Evolutionary conservation across 2,797 vertebrate species (phyloP).

Genomic region (Distichodus sexfasciatus): DNA sequence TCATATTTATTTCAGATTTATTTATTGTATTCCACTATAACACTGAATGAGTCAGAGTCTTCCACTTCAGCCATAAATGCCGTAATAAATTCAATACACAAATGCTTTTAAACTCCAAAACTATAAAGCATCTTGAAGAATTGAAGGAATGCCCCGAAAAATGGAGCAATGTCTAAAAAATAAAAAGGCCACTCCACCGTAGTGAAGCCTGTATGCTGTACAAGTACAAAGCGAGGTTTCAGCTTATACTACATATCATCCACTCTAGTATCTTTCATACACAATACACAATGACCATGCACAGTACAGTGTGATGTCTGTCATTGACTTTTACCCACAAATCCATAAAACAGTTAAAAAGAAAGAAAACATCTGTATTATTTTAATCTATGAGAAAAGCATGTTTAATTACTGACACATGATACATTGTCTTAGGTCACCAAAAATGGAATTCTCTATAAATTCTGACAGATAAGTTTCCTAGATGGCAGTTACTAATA

Average conservation of each 20-base stretch:
- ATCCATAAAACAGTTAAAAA: not conserved
- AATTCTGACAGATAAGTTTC: too few species aligned
- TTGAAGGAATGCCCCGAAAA: conserved; percentile 67
- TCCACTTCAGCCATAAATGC: conserved; percentile 29
- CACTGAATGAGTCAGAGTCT: conserved; percentile 35
- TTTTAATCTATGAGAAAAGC: too few species aligned
- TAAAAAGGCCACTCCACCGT: conserved; percentile 62
- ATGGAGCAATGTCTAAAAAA: conserved; percentile 65
- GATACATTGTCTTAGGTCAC: not conserved
- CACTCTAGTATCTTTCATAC: conserved; percentile 31
- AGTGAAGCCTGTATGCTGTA: conserved; percentile 65
- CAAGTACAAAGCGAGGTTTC: conserved; percentile 4
- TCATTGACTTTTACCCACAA: not conserved
- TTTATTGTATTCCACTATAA: conserved; percentile 37
- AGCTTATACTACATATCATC: conserved; percentile 29
- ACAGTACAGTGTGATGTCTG: not conserved
- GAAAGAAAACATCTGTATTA: not conserved
- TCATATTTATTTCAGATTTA: conserved; percentile 28
- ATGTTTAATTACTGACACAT: not conserved
- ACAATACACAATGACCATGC: not conserved
- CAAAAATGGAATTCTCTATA: too few species aligned
- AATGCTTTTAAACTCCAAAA: conserved; percentile 43
- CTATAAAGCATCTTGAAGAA: conserved; percentile 50
- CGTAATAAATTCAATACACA: conserved; percentile 59
- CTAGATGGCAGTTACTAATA: too few species aligned